Conservation (phyloP, 2,113 vertebrate genomes). For the Actenoides hombroni region DNA sequence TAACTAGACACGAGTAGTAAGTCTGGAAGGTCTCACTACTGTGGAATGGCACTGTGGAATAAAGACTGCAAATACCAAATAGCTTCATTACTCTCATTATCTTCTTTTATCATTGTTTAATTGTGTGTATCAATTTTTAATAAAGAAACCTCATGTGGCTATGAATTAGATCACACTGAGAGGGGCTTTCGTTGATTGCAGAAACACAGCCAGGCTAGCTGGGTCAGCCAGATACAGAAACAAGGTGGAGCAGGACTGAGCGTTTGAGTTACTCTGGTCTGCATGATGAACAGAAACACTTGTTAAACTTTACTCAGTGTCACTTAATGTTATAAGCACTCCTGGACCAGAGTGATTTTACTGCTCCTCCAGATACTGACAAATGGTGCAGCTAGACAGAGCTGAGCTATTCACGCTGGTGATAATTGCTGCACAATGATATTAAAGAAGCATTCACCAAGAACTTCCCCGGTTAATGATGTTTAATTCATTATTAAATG, state of each 20-base stretch:
- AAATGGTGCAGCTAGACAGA: slow-evolving; percentile 36
- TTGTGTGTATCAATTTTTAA: slow-evolving; percentile 39
- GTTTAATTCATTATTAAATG: slow-evolving; percentile 69
- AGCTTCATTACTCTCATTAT: slow-evolving; percentile 25
- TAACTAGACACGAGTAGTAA: background rate
- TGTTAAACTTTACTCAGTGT: background rate
- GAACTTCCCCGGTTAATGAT: slow-evolving; percentile 44
- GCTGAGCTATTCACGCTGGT: slow-evolving; percentile 13
- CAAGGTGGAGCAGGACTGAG: background rate
- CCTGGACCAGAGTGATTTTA: background rate
- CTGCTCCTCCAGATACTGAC: slow-evolving; percentile 15
- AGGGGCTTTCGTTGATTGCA: background rate
- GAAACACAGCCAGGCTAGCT: background rate
- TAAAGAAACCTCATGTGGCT: background rate
- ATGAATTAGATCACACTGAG: background rate
- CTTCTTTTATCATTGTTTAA: slow-evolving; percentile 16
- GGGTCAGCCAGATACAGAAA: background rate
- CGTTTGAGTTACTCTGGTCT: background rate
- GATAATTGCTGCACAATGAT: slow-evolving; percentile 48
- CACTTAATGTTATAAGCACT: slow-evolving; percentile 7
- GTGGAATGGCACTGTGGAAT: background rate
- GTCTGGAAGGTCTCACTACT: slow-evolving; percentile 2
- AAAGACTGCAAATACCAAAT: slow-evolving; percentile 22
- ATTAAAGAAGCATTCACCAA: slow-evolving; percentile 57
- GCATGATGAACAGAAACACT: background rate